Evolutionary conservation across 2,797 vertebrate species (phyloP), one percentile per base, ranked within the genome.

Genomic region (Argya squamiceps): DNA sequence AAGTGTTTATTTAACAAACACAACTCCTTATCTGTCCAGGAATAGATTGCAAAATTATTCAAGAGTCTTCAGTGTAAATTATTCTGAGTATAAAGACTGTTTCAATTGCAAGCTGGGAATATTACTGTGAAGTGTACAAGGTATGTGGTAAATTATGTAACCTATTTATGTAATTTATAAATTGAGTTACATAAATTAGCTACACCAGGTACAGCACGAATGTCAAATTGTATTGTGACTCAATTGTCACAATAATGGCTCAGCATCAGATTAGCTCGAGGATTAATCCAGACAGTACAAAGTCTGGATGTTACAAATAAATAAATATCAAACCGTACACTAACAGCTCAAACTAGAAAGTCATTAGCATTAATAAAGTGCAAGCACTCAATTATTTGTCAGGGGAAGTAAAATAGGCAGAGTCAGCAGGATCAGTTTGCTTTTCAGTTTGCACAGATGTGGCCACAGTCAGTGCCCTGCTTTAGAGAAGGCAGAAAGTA

Each of bases 141-240:
- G 92, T 96, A 92, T 92, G 88, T 83, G 81, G 95, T 95, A 96
- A 96, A 95, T 95, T 92, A 93, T 75, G 84, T 88, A 96, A 94
- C 89, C 89, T 94, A 83, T 91, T 96, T 96, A 91, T 88, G 84
- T 91, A 95, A 94, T 97, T 97, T 96, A 96, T 96, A 96, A 96
- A 96, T 92, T 94, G 93, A 93, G 93, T 95, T 94, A 93, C 84
- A 92, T 93, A 95, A 96, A 96, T 97, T 93, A 97, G 93, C 93
- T 39, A 56, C 86, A 89, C 75, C 76, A 96, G 86, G 92, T 96
- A 94, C 91, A 83, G 87, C 84, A 64, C 37, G 92, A 96, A 96
- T 89, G 93, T 96, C 89, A 96, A 92, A 93, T 84, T 94, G 90
- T 84, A 59, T 79, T 86, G 84, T 86, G 84, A 89, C 84, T 93